A percentile compares a stretch with the other conserved stretches of the same genome.
These are phyloP conservation scores for Lophura nycthemera DNA, from an alignment of 2,113 vertebrate species.

Conservation along the genomic window DNA sequence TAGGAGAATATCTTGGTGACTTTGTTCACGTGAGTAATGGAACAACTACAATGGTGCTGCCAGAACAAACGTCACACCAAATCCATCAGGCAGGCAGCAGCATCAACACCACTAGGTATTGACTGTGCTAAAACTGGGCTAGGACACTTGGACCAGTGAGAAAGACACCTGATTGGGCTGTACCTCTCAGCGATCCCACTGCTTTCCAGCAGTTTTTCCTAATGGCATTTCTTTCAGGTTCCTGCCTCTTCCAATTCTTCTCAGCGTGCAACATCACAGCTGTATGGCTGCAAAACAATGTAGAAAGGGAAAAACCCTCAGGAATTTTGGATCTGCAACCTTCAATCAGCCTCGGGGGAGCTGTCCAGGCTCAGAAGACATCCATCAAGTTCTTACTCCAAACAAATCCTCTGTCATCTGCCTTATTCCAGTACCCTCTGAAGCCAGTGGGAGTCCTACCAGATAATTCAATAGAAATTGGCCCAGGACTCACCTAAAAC, in stretches of 20 bases:
- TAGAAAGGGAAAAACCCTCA: background rate
- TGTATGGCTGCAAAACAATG: background rate
- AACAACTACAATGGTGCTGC: background rate
- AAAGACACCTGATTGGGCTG: background rate
- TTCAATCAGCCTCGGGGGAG: constrained; percentile 34
- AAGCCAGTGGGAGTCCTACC: constrained; percentile 32
- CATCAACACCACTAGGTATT: background rate
- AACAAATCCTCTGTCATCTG: constrained; percentile 40
- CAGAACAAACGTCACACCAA: background rate
- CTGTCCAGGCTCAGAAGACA: constrained; percentile 8
- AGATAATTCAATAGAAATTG: constrained; percentile 53
- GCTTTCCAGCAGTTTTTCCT: background rate
- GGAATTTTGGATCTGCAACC: background rate
- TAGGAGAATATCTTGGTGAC: background rate
- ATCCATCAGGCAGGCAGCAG: background rate
- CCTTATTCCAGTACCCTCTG: background rate
- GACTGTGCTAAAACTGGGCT: background rate
- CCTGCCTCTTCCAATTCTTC: background rate
- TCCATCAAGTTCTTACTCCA: background rate
- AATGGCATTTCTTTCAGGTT: no score
- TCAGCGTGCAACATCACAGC: background rate
- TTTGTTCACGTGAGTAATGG: background rate
- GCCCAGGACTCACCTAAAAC: constrained; percentile 25
- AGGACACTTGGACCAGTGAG: background rate
- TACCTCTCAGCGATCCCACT: background rate